Base-by-base conservation (phyloP, 2,888 invertebrate genomes). In the Amblyteles armatorius region DNA sequence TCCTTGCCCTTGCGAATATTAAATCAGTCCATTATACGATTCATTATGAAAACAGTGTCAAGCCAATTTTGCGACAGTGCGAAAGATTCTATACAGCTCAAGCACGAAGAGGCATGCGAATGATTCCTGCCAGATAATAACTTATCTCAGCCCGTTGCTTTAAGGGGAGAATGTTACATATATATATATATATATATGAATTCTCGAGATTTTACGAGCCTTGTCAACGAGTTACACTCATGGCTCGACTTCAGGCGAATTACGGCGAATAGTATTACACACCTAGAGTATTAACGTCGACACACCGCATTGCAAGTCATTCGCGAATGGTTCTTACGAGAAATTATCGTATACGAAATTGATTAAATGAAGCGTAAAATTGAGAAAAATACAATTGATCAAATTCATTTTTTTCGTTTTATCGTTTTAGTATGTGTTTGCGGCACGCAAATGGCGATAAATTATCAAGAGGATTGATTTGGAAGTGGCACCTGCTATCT, bases 181-280 rank as follows among this genome's bases (percentile, higher is more conserved):
- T 19, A n/a, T 9, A 36, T 73, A 50, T 48, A 5, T 19, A n/a
- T 9, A 36, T 73, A 44, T 44, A 1, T 44, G 6, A 9, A 73
- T 13, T 11, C 19, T 60, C 29, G 26, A 13, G 73, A n/a, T 44
- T 60, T 60, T 44, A 74, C 29, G 29, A 74, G 26, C n/a, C n/a
- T 63, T 44, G n/a, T 48, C n/a, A 74, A 29, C 44, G 40, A 63
- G 73, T 44, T 73, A 60, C 40, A 74, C 60, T 63, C 44, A 48
- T 48, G 63, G 44, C 57, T 26, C 57, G 40, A 48, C 44, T 60
- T 63, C 16, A 29, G 11, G 5, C 1, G 19, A 16, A 63, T 63
- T 33, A 48, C n/a, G 16, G 63, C 6, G 50, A 63, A 48, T 33
- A 29, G 19, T 3, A 19, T 29, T 22, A 40, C 74, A 63, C 19